Conservation (phyloP, 2,888 invertebrate species). For the Slavum lentiscoides region DNA sequence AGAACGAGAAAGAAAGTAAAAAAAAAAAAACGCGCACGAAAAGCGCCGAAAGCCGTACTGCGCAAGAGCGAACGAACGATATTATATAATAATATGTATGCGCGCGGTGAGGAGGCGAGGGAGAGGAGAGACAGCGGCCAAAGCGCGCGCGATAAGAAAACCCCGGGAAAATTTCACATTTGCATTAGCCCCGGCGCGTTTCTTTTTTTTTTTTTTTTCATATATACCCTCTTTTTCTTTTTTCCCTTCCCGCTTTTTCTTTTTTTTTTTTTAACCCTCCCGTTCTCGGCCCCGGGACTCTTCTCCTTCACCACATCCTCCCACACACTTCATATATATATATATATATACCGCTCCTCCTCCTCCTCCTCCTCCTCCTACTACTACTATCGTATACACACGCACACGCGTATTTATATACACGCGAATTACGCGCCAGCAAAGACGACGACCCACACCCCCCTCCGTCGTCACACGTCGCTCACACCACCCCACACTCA, state of each 20-base stretch:
- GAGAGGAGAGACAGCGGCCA: neutral
- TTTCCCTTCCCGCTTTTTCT: neutral
- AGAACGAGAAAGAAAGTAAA: neutral
- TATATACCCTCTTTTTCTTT: neutral
- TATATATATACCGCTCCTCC: neutral
- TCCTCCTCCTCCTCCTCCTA: neutral
- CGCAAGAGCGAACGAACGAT: no score
- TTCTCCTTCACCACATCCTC: neutral
- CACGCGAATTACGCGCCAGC: neutral
- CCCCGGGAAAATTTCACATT: conserved; percentile 52
- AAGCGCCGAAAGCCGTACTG: neutral
- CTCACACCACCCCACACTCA: neutral
- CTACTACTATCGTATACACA: neutral
- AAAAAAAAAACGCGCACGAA: neutral
- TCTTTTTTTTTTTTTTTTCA: conserved; percentile 14
- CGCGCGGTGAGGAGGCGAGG: neutral
- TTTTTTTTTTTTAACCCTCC: conserved; percentile 15
- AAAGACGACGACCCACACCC: neutral
- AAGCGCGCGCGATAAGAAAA: conserved; percentile 46
- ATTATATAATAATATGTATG: neutral
- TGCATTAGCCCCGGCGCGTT: conserved; percentile 40
- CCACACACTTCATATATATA: conserved; percentile 5
- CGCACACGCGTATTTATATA: neutral
- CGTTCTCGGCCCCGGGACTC: neutral
- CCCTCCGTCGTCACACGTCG: neutral